Evolutionary conservation across 2,888 invertebrate genomes (phyloP), one percentile per base, ranked within the genome.

Genomic region (Hydriomena furcata): DNA sequence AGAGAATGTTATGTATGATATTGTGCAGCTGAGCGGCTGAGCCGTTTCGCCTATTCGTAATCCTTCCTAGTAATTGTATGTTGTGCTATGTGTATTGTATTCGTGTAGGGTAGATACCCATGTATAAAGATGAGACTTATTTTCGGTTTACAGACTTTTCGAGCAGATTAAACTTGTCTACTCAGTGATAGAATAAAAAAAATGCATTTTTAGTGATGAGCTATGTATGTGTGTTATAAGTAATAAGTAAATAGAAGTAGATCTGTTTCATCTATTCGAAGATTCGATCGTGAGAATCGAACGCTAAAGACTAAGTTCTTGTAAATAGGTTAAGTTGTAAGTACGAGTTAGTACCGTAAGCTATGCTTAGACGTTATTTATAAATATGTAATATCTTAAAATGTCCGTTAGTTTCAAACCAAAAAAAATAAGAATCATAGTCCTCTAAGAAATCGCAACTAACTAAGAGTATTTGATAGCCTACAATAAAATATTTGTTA

Each of bases 251-350:
- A 81, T 79, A 73, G 74, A 68, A 78, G 86, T 88, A 85, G 89
- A 89, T 88, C 84, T 84, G 90, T 89, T 89, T 89, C 84, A 89
- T 90, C 89, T 89, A 77, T 87, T 90, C 89, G 89, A 89, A 90
- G 89, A 89, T 69, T 88, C 87, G 74, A 71, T 80, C 72, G 78
- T 79, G 76, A 79, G 82, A 83, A 84, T 86, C 84, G 88, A 86
- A 84, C 79, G 79, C 82, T 90, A 85, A 90, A 88, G 88, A 89
- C 86, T 89, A 87, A 78, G 84, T 80, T 84, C 73, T 80, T 72
- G 57, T 88, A 85, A 85, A 83, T 77, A 69, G 63, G 37, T 45
- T 88, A 87, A 86, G 83, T 73, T 78, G 60, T 73, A 66, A 76
- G 62, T 86, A 87, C n/a, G n/a, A n/a, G n/a, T n/a, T 17, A 83